Evolutionary conservation across 2,797 vertebrate species (phyloP).

Genomic region (Chanos chanos): DNA sequence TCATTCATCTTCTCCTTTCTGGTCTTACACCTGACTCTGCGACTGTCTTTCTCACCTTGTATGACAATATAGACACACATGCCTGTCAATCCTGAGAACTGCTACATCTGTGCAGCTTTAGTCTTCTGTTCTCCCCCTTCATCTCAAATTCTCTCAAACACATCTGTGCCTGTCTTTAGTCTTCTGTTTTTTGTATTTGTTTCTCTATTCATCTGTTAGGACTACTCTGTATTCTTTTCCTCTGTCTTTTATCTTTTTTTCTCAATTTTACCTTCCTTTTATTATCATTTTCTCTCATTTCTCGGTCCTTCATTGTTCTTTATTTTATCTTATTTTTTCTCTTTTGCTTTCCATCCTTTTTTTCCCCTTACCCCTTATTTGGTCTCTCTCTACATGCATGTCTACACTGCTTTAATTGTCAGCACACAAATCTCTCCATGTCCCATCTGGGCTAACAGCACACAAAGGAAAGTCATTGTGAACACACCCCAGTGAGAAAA

Average conservation of each 20-base stretch:
- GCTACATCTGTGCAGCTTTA: neutral
- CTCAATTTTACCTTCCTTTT: neutral
- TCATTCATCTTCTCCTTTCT: conserved; percentile 24
- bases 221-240: too few species aligned
- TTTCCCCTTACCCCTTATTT: too few species aligned
- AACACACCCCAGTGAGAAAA: conserved; percentile 6
- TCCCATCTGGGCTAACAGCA: neutral
- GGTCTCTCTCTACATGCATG: too few species aligned
- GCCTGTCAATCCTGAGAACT: neutral
- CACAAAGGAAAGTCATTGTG: conserved; percentile 10
- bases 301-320: too few species aligned
- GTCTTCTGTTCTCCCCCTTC: neutral
- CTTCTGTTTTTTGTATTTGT: neutral
- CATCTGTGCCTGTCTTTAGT: too few species aligned
- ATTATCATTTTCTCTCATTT: neutral
- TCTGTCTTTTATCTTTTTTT: conserved; percentile 2
- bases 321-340: neutral
- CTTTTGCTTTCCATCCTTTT: too few species aligned
- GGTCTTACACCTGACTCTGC: conserved; percentile 22
- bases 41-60: neutral
- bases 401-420: neutral
- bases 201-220: too few species aligned
- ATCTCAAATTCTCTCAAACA: neutral
- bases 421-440: neutral
- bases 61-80: neutral